A percentile compares a stretch with the other conserved stretches of the same genome.
These are phyloP conservation scores for Smithornis capensis DNA, from an alignment of 2,113 vertebrate genomes.

Conservation along the genomic window DNA sequence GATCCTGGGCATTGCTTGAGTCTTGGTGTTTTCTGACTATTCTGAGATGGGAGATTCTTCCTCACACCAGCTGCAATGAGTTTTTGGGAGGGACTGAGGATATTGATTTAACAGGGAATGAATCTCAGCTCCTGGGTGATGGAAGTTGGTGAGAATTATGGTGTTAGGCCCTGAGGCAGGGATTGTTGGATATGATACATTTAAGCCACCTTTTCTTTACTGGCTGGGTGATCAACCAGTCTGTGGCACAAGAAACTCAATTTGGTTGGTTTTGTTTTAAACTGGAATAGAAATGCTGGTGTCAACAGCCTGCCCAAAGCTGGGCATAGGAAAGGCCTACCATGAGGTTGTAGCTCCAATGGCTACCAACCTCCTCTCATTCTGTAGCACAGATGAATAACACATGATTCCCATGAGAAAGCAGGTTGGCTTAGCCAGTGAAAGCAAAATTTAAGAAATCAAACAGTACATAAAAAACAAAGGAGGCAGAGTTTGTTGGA, in stretches of 20 bases:
- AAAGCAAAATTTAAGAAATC: conserved; percentile 60
- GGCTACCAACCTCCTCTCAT: conserved; percentile 42
- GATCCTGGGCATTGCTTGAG: conserved; percentile 24
- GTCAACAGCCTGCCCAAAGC: conserved; percentile 48
- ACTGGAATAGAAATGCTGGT: conserved; percentile 65
- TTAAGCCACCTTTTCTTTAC: conserved; percentile 35
- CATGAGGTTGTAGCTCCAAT: conserved; percentile 4
- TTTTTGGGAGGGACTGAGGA: background rate
- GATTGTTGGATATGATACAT: background rate
- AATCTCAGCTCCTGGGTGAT: conserved; percentile 46
- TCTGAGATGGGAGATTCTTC: background rate
- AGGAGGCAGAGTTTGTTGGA: conserved; percentile 58
- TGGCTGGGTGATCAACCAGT: background rate
- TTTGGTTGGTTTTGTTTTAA: conserved; percentile 3
- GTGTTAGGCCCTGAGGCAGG: conserved; percentile 41
- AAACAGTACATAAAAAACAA: conserved; percentile 60
- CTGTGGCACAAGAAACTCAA: conserved; percentile 11
- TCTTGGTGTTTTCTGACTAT: conserved; percentile 9
- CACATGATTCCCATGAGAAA: conserved; percentile 42
- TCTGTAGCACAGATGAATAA: conserved; percentile 23
- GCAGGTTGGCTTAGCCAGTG: conserved; percentile 48
- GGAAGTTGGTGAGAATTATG: background rate
- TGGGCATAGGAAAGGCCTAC: conserved; percentile 55
- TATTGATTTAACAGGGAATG: background rate
- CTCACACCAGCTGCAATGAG: conserved; percentile 39